Evolutionary conservation across 1,140 invertebrate species (phyloP).

Genomic region (Phymastichus coffea): DNA sequence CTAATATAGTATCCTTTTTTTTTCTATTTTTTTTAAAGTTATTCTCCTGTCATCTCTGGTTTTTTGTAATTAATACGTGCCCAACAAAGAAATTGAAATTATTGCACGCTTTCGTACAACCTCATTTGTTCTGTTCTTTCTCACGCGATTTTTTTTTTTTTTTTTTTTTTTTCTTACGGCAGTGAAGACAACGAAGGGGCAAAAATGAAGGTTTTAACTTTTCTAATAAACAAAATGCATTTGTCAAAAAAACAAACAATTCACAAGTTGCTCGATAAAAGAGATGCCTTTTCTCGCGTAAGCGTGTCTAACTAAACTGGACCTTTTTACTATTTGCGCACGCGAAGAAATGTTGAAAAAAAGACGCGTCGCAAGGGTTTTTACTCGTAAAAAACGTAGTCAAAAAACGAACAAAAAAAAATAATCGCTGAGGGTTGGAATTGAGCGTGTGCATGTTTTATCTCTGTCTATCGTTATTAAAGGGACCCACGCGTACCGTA

Average conservation of each 20-base stretch:
- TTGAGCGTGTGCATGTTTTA: constrained; percentile 11
- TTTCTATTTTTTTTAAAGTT: background rate
- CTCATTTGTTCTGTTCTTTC: constrained; percentile 20
- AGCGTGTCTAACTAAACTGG: background rate
- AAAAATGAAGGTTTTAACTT: constrained; percentile 18
- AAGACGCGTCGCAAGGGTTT: background rate
- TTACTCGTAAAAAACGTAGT: background rate
- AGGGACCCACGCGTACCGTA: constrained; percentile 27
- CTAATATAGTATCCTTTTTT: constrained; percentile 15
- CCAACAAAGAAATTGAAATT: no score
- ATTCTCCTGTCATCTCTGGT: background rate
- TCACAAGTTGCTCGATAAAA: constrained; percentile 11
- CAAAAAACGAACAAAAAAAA: background rate
- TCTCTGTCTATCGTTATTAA: constrained; percentile 8
- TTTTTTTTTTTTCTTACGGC: background rate
- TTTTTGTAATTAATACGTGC: constrained; percentile 7
- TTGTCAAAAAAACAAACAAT: background rate
- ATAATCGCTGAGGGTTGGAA: background rate
- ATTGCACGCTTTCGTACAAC: constrained; percentile 1
- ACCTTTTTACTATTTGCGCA: constrained; percentile 2
- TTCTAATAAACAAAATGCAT: constrained; percentile 1
- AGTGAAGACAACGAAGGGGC: constrained; percentile 5
- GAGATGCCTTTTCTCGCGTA: constrained; percentile 16
- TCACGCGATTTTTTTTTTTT: no score
- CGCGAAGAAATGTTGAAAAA: background rate